Percentiles rank a stretch among this genome's conserved stretches.
Evolutionary conservation across 2,797 vertebrate genomes (phyloP).

Genomic region (Picus viridis): DNA sequence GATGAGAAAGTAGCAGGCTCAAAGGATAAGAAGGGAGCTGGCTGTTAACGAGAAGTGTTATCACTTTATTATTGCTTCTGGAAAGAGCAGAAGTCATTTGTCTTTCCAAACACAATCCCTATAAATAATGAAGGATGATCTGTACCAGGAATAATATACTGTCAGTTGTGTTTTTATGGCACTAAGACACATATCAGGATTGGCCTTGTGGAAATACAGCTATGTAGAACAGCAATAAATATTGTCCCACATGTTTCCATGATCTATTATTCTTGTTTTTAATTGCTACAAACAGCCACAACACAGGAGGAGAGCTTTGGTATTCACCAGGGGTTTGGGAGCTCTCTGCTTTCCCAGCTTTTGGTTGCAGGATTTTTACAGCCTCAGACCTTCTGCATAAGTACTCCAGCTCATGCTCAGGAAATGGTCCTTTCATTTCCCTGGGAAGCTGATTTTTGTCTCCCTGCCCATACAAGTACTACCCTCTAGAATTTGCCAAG

Average conservation of each 20-base stretch:
- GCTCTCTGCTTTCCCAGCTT: not conserved
- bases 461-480: not conserved
- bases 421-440: not conserved
- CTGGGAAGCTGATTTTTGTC: not conserved
- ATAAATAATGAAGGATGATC: conserved; percentile 70
- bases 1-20: not conserved
- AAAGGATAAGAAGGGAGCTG: conserved; percentile 23
- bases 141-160: conserved; percentile 69
- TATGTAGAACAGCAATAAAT: conserved; percentile 41
- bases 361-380: not conserved
- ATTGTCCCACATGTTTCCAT: conserved; percentile 49
- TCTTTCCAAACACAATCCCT: conserved; percentile 71
- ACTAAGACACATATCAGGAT: conserved; percentile 10
- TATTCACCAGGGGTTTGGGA: not conserved
- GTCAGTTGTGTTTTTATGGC: conserved; percentile 66
- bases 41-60: conserved; percentile 53
- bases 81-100: conserved; percentile 58
- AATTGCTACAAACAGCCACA: conserved; percentile 49
- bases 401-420: not conserved
- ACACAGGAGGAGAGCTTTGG: not conserved
- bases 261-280: conserved; percentile 48
- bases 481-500: not conserved
- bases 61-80: conserved; percentile 70
- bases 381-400: not conserved
- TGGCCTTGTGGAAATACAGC: conserved; percentile 56